Evolutionary conservation across 2,113 vertebrate genomes (phyloP), one percentile per base, ranked within the genome.

Genomic region (Nothobranchius kuhntae): DNA sequence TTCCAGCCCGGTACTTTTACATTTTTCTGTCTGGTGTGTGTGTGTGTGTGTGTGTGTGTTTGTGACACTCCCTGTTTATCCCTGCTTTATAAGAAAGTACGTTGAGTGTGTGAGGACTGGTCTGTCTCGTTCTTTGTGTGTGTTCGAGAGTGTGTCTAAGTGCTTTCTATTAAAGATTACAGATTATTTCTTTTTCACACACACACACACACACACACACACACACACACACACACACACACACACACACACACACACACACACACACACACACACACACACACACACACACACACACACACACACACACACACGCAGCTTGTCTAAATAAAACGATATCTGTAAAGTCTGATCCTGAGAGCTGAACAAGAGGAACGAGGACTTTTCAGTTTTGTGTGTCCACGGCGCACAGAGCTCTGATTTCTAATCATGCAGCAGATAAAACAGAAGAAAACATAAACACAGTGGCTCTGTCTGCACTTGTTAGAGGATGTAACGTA

Each of bases 51-150:
- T 61, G 72, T 61, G 58, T 59, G 58, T 53, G 47, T 81, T 62
- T 71, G 17, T 7, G 87, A 70, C 90, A 90, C 91, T 88, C 90
- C 91, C 83, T 86, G 21, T 21, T 21, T 21, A 78, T 83, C 74
- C 76, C 77, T 81, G 58, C 61, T 61, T 64, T 12, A 17, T 13
- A 52, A 71, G 67, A 56, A 65, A 72, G 60, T 75, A 67, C 72
- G 69, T 63, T 66, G 35, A 73, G 78, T 62, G 35, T 54, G 73
- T 21, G 36, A 71, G 53, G 81, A 89, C 90, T 72, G 35, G 87
- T 89, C 81, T 75, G 82, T 87, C 83, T 84, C 48, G 89, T 89
- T 91, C 59, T 68, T 0, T 68, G 42, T 21, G 21, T 21, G 21
- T 21, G 21, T 21, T 21, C 21, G 21, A 21, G 10, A 3, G 40